A percentile compares a stretch with the other conserved stretches of the same genome.
These are phyloP conservation scores for Leptocoma aspasia DNA, from an alignment of 2,113 vertebrate genomes.

Conservation along the genomic window DNA sequence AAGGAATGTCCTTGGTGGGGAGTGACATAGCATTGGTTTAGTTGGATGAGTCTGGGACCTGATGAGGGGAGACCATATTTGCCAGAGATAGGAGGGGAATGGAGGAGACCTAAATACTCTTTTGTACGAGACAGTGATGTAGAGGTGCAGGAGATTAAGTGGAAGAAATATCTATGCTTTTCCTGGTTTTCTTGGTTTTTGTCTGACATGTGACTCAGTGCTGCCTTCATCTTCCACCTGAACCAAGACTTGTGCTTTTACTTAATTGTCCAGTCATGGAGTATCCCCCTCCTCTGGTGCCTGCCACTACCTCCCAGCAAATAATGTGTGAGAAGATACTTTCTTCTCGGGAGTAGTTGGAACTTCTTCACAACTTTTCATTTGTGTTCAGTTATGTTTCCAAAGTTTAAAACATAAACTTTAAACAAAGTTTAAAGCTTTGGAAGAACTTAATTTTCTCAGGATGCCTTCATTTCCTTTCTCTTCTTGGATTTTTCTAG, in stretches of 20 bases:
- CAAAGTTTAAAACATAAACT: not conserved
- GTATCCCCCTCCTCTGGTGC: not conserved
- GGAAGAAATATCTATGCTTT: not conserved
- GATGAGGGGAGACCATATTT: accelerated
- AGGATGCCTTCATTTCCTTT: not conserved
- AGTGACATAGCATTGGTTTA: not conserved
- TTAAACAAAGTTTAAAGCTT: no score
- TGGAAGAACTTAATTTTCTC: not conserved
- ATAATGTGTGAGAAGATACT: not conserved
- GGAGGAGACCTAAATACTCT: not conserved
- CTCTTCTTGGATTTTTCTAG: not conserved
- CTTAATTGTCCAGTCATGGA: not conserved
- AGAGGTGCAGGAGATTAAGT: not conserved
- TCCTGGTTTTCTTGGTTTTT: not conserved
- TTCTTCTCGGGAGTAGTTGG: not conserved
- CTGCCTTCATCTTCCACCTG: not conserved
- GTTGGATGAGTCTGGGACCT: not conserved
- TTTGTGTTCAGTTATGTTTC: not conserved
- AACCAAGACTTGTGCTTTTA: not conserved
- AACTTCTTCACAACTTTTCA: not conserved
- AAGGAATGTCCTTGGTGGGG: not conserved
- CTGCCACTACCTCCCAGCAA: not conserved
- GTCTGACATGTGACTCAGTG: accelerated
- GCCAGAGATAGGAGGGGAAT: not conserved
- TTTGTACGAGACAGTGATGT: not conserved